Base-by-base conservation (phyloP, 2,797 vertebrate genomes). In the Chloroceryle inda region DNA sequence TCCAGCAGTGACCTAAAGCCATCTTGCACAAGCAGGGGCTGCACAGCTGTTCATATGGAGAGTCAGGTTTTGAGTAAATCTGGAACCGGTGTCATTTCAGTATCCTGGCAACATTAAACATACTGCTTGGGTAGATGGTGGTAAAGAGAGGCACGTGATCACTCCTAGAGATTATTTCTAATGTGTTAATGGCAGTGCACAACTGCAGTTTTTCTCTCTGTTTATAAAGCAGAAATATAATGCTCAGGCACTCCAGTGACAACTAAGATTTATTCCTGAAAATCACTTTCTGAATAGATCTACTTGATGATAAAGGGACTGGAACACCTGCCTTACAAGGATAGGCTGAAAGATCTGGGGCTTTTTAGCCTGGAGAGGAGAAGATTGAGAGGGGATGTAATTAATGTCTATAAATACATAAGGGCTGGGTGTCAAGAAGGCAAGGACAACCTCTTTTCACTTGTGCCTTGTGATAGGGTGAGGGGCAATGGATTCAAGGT, bases 1-100 rank as follows among this genome's bases (percentile, higher is more conserved):
- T 20, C 67, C 47, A 73, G 50, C 52, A 89, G 85, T 21, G 80
- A 79, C 63, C 74, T 45, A 38, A 79, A 75, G 27, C 63, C 0
- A 0, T 53, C 53, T 52, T 23, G 15, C 26, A 22, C 27, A 75
- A 42, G 66, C 31, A 85, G 2, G 10, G 88, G 62, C 42, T 68
- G 42, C 66, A 64, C 5, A 75, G 64, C 29, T 67, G 10, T 18
- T 87, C n/a, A 21, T 42, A 74, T 83, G 56, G 40, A 72, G 55
- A 69, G 44, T 73, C 55, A 42, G 40, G 49, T 27, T 63, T 59
- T 71, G 55, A 63, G 50, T 82, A 64, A 85, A 76, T 18, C 15
- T 0, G 2, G 33, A 33, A 84, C 26, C 15, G 17, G 1, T 1
- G 0, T 80, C 72, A 49, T 44, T 58, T 11, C 0, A 0, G 55